Evolutionary conservation across 2,797 vertebrate genomes (phyloP).

Genomic region (Coluber constrictor): DNA sequence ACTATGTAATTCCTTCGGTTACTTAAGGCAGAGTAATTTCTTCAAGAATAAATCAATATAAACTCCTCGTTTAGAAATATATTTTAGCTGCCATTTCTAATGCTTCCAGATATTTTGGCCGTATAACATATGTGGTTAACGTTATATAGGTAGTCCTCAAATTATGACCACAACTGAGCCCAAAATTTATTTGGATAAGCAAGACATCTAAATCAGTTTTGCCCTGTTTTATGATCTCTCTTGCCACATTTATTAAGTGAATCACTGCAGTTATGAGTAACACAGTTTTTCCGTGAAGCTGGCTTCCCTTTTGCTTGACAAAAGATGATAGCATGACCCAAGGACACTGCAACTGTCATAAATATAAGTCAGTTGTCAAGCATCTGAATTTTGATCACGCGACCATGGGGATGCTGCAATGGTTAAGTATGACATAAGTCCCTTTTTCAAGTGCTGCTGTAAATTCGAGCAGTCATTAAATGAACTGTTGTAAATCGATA

Average conservation of each 20-base stretch:
- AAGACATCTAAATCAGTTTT: background rate
- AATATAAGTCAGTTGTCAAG: background rate
- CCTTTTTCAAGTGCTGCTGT: background rate
- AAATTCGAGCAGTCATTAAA: background rate
- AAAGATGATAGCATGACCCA: background rate
- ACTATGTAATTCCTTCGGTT: background rate
- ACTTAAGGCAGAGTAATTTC: background rate
- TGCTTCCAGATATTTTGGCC: background rate
- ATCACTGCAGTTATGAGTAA: background rate
- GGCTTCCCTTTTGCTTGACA: background rate
- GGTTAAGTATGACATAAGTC: background rate
- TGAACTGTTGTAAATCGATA: background rate
- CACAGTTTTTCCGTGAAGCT: background rate
- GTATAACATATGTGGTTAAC: background rate
- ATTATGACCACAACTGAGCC: background rate
- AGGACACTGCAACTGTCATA: background rate
- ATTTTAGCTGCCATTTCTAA: background rate
- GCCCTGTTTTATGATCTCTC: background rate
- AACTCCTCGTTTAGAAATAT: background rate
- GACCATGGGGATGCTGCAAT: background rate
- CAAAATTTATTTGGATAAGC: background rate
- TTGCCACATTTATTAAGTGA: background rate
- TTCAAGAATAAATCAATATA: background rate
- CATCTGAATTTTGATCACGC: background rate
- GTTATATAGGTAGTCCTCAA: background rate